Conservation (phyloP, 2,888 invertebrate genomes). For the Ceraclea dissimilis region DNA sequence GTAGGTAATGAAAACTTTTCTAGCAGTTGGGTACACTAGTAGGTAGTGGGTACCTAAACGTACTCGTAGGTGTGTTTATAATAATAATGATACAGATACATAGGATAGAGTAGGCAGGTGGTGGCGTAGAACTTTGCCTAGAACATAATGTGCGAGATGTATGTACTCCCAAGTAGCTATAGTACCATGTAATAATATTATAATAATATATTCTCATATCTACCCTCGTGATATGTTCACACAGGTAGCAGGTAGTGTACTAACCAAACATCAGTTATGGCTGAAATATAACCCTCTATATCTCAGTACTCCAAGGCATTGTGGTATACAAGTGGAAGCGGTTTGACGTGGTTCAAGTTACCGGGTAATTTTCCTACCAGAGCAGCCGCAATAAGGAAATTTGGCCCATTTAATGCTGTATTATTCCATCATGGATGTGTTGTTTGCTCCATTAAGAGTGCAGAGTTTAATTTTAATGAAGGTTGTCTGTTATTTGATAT, state of each 20-base stretch:
- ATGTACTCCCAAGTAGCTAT: neutral
- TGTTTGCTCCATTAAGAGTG: no score
- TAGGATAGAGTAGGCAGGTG: neutral
- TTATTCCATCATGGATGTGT: no score
- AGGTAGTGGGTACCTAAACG: no score
- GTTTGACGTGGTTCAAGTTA: neutral
- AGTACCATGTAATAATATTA: no score
- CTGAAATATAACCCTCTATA: conserved; percentile 1
- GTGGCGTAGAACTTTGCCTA: neutral
- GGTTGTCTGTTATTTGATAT: no score
- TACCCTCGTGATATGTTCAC: neutral
- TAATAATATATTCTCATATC: no score
- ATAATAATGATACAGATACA: no score
- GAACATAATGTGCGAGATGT: neutral
- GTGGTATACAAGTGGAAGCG: neutral
- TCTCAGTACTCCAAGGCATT: neutral
- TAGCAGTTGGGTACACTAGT: no score
- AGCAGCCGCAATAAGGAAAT: neutral
- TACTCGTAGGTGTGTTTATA: no score
- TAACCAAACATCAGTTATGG: conserved; percentile 6
- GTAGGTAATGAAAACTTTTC: no score
- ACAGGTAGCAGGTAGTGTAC: neutral
- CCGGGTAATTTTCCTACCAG: conserved; percentile 1
- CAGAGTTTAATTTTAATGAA: no score
- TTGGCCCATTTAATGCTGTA: no score